Evolutionary conservation across 2,888 invertebrate genomes (phyloP).

Genomic region (Synanthedon formicaeformis): DNA sequence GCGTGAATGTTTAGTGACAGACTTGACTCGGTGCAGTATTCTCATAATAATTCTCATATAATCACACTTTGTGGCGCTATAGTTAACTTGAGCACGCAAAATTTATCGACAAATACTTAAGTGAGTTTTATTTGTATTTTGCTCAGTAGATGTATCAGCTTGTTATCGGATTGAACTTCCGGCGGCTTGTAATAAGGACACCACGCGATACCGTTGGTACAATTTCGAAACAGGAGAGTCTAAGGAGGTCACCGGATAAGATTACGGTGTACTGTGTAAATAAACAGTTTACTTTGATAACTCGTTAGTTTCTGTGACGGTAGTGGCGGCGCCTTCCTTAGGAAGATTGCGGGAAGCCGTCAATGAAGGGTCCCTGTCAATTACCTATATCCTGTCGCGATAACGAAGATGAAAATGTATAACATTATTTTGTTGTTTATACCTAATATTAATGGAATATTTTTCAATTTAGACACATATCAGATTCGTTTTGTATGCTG

Average conservation of each 20-base stretch:
- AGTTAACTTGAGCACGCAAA: no score
- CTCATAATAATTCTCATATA: no score
- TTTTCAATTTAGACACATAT: no score
- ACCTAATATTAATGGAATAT: neutral
- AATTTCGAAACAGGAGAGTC: constrained; percentile 66
- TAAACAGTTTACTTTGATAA: constrained; percentile 68
- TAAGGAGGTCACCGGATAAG: constrained; percentile 70
- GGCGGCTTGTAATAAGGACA: constrained; percentile 57
- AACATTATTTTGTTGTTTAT: no score
- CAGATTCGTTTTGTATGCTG: no score
- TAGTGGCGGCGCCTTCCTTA: constrained; percentile 35
- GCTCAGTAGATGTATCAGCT: no score
- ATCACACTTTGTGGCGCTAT: no score
- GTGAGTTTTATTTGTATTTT: no score
- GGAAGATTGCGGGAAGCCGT: neutral
- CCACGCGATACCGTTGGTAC: constrained; percentile 57
- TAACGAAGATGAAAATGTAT: neutral
- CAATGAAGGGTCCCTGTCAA: neutral
- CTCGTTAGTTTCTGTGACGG: constrained; percentile 62
- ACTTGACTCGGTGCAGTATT: no score
- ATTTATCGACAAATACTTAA: no score
- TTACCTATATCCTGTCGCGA: neutral
- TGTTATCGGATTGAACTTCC: constrained; percentile 36
- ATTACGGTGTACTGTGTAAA: constrained; percentile 68
- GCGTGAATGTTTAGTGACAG: no score